Percentiles rank a stretch among this genome's conserved stretches.
Conservation (phyloP, 2,113 vertebrate genomes). For the Colossoma macropomum region DNA sequence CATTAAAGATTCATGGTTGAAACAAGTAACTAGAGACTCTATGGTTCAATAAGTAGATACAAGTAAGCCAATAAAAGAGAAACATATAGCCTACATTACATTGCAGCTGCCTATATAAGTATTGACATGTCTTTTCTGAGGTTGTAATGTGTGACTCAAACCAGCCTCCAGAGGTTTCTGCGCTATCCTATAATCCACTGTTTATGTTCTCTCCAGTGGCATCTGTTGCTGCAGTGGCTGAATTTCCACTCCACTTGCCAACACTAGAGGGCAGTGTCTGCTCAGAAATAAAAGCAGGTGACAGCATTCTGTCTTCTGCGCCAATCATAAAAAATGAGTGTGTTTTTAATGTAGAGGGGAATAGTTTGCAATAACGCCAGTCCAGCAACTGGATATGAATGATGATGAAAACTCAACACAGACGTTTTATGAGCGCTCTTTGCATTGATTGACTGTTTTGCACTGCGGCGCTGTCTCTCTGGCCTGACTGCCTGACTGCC, state of each 20-base stretch:
- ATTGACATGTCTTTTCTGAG: no score
- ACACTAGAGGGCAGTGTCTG: constrained; percentile 78
- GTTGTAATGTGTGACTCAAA: constrained; percentile 2
- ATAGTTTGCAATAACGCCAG: constrained; percentile 72
- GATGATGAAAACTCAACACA: constrained; percentile 73
- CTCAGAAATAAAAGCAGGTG: constrained; percentile 38
- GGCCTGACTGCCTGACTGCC: constrained; percentile 67
- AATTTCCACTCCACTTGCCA: constrained; percentile 42
- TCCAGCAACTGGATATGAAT: constrained; percentile 70
- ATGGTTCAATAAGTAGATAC: no score
- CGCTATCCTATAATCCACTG: constrained; percentile 23
- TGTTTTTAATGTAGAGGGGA: constrained; percentile 71
- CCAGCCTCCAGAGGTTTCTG: neutral
- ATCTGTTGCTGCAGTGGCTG: constrained; percentile 59
- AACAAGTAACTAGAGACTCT: no score
- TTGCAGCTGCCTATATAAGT: neutral
- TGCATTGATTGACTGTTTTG: constrained; percentile 72
- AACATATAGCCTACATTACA: neutral
- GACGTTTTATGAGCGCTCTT: constrained; percentile 74
- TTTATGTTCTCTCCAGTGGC: constrained; percentile 20
- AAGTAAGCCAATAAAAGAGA: neutral
- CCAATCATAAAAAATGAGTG: constrained; percentile 68
- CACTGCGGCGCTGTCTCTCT: constrained; percentile 63
- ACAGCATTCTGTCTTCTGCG: constrained; percentile 17
- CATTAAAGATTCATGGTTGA: no score